phyloP scores from a whole-genome alignment of 1,140 invertebrate species.

The Lithobius niger region DNA sequence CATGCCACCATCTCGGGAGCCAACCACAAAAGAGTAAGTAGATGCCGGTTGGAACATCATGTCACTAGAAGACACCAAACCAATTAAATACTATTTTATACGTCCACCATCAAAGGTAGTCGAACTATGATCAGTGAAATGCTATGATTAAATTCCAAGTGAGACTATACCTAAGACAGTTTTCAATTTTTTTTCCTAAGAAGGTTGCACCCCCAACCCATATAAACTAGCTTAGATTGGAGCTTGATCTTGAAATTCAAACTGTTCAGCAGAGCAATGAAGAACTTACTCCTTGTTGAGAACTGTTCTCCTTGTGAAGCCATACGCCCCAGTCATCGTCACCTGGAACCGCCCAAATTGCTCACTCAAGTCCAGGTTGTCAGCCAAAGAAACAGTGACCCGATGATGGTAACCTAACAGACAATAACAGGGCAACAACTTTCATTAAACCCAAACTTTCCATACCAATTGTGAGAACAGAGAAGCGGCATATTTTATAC shows the following conservation, averaged over 20 bases:
- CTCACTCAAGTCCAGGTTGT: slow-evolving; percentile 47
- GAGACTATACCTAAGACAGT: not conserved
- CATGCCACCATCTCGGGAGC: slow-evolving; percentile 46
- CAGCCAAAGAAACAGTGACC: slow-evolving; percentile 54
- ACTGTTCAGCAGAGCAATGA: no score
- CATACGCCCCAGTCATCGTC: slow-evolving; percentile 45
- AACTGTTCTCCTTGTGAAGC: slow-evolving; percentile 28
- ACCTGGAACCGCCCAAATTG: slow-evolving; percentile 57
- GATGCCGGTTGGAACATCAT: slow-evolving; percentile 54
- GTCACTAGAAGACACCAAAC: slow-evolving; percentile 24
- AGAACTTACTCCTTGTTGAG: slow-evolving; percentile 24
- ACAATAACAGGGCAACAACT: no score
- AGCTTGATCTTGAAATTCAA: no score
- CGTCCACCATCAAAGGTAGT: not conserved
- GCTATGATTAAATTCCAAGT: not conserved
- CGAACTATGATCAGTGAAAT: no score
- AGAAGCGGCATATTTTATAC: no score
- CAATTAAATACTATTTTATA: no score
- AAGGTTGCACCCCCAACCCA: no score
- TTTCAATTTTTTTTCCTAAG: slow-evolving; percentile 17
- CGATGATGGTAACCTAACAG: slow-evolving; percentile 55
- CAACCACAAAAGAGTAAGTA: slow-evolving; percentile 49
- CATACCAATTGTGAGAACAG: no score
- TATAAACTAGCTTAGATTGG: no score
- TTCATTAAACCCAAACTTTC: no score